A percentile compares a stretch with the other conserved stretches of the same genome.
phyloP scores from a whole-genome alignment of 2,888 invertebrate species.

The Rhagonycha fulva region DNA sequence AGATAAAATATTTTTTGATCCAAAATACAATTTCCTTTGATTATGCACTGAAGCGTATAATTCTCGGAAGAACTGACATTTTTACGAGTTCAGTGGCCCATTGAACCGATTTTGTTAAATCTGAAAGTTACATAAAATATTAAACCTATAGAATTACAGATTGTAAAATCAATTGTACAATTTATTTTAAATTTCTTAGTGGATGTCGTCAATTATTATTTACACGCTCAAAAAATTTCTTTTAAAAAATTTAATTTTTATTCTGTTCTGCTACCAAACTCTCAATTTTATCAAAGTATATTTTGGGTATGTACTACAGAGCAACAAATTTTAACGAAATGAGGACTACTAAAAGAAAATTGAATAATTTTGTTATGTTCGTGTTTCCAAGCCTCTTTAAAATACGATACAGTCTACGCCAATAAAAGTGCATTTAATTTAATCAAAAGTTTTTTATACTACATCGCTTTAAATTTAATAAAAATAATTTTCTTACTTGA shows the following conservation, averaged over 20 bases:
- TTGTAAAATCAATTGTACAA: neutral
- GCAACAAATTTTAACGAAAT: neutral
- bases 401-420: neutral
- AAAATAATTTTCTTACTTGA: conserved; percentile 62
- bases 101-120: conserved; percentile 11
- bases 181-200: neutral
- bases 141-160: neutral
- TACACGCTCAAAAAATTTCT: neutral
- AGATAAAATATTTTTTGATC: conserved; percentile 11
- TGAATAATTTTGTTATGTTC: neutral
- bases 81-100: conserved; percentile 15
- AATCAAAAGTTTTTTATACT: neutral
- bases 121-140: conserved; percentile 12
- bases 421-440: neutral
- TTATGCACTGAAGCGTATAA: conserved; percentile 18
- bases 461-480: neutral
- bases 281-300: neutral
- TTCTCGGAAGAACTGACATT: conserved; percentile 17
- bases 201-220: neutral
- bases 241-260: neutral
- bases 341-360: neutral
- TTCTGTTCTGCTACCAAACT: neutral
- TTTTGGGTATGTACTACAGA: neutral
- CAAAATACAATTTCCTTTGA: conserved; percentile 21
- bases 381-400: neutral